Evolutionary conservation across 2,797 vertebrate genomes (phyloP).

Genomic region (Epinephelus awoara): DNA sequence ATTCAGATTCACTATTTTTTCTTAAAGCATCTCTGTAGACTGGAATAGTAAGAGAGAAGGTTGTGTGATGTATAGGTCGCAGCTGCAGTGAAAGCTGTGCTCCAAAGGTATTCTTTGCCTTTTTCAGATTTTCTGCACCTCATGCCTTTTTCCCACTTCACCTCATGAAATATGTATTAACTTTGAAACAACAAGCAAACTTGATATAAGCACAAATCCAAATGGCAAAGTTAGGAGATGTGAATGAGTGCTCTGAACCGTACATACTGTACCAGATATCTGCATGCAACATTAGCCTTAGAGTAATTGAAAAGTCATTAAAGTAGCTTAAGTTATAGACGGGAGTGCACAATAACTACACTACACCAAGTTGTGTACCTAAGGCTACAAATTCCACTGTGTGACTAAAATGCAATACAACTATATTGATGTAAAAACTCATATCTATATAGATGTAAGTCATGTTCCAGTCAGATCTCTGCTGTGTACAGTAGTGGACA

Average conservation of each 20-base stretch:
- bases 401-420: not conserved
- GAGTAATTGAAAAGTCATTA: not conserved
- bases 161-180: conserved; percentile 56
- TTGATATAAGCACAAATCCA: conserved; percentile 21
- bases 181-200: conserved; percentile 37
- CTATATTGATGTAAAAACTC: not conserved
- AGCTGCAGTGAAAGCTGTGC: not conserved
- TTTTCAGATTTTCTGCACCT: conserved; percentile 32
- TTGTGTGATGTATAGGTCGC: not conserved
- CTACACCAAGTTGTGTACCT: not conserved
- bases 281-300: conserved; percentile 32
- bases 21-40: not conserved
- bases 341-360: not conserved
- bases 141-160: conserved; percentile 16
- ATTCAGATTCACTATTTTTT: not conserved
- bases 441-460: not conserved
- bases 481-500: not conserved
- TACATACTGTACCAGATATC: conserved; percentile 1
- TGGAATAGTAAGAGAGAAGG: conserved; percentile 5
- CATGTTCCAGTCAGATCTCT: not conserved
- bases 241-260: not conserved
- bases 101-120: conserved; percentile 21
- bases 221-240: conserved; percentile 13
- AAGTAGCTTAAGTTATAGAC: conserved; percentile 5
- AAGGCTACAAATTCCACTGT: not conserved